Conservation (phyloP, 2,113 vertebrate species). For the Erythrocebus patas region DNA sequence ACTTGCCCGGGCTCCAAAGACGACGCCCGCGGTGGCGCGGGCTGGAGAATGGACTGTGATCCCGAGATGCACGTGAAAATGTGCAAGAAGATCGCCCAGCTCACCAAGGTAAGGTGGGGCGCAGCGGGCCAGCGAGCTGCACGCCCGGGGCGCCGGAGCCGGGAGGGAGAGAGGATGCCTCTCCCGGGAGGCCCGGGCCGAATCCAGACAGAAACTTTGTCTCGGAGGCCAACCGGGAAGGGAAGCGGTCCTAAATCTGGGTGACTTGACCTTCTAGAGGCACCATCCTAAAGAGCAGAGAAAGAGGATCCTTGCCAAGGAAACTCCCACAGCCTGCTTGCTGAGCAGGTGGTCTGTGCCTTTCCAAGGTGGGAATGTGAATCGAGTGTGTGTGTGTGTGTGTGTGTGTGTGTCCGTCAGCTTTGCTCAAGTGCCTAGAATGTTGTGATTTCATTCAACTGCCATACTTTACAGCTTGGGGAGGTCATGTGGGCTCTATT, state of each 20-base stretch:
- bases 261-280: slow-evolving; percentile 51
- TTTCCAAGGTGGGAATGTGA: neutral
- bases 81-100: slow-evolving; percentile 99
- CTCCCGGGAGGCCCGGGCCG: neutral
- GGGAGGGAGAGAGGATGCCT: neutral
- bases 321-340: neutral
- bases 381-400: neutral
- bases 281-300: neutral
- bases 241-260: neutral
- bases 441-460: slow-evolving; percentile 48
- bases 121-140: neutral
- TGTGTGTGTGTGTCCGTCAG: neutral
- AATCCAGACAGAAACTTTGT: slow-evolving; percentile 64
- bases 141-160: neutral
- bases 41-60: slow-evolving; percentile 85
- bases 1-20: slow-evolving; percentile 87
- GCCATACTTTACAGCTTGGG: neutral
- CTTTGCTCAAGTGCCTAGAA: slow-evolving; percentile 1
- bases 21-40: slow-evolving; percentile 69
- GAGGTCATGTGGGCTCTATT: slow-evolving; percentile 38
- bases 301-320: neutral
- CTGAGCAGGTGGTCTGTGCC: slow-evolving; percentile 14
- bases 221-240: neutral
- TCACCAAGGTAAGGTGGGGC: slow-evolving; percentile 92
- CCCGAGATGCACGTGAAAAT: slow-evolving; percentile 94